Conservation (phyloP, 1,140 invertebrate species). For the Eubasilissa regina region DNA sequence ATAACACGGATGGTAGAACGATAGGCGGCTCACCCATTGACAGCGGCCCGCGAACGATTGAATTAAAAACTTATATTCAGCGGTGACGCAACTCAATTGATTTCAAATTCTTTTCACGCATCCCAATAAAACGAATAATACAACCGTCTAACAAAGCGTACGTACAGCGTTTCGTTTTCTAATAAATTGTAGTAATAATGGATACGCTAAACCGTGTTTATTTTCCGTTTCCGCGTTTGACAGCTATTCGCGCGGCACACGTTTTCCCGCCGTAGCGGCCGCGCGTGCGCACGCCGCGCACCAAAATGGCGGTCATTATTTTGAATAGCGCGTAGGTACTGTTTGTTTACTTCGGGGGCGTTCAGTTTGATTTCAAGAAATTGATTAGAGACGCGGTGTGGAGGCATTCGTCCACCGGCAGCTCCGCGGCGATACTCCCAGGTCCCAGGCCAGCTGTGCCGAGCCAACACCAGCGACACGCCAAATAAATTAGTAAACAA, state of each 20-base stretch:
- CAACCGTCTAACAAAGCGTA: not conserved
- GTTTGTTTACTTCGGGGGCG: constrained; percentile 38
- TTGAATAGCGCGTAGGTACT: constrained; percentile 12
- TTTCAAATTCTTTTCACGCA: constrained; percentile 36
- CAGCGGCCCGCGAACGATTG: constrained; percentile 12
- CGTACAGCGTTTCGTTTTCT: no score
- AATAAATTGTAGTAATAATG: not conserved
- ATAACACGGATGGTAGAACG: constrained; percentile 12
- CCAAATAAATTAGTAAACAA: constrained; percentile 49
- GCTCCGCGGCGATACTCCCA: constrained; percentile 20
- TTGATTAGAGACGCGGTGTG: constrained; percentile 27
- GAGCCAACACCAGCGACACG: constrained; percentile 36
- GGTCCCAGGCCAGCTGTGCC: not conserved
- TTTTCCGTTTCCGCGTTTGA: constrained; percentile 28
- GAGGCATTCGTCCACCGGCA: constrained; percentile 15
- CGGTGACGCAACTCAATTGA: constrained; percentile 31
- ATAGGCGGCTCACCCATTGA: constrained; percentile 20
- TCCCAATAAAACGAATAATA: constrained; percentile 1
- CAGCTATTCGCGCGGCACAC: constrained; percentile 14
- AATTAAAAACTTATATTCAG: constrained; percentile 33
- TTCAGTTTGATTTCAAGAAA: constrained; percentile 20
- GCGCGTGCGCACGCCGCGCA: constrained; percentile 20
- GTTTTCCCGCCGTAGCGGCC: constrained; percentile 40
- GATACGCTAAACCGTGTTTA: not conserved
- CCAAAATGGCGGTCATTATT: constrained; percentile 44